These are phyloP conservation scores for Salticus scenicus DNA, from an alignment of 2,888 invertebrate species.

Conservation along the genomic window DNA sequence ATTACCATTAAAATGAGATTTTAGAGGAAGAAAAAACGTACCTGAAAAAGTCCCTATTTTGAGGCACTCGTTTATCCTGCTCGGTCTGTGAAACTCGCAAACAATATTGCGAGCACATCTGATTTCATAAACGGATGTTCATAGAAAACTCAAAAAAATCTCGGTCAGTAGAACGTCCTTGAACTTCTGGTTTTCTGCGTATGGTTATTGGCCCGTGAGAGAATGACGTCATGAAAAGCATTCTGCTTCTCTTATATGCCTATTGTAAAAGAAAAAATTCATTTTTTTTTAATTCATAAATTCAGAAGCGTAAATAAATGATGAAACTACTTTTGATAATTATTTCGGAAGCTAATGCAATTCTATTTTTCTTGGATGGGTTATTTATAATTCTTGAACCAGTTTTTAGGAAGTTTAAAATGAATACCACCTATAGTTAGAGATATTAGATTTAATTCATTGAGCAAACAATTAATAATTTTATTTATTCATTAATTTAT, in stretches of 20 bases:
- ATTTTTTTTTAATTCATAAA: neutral
- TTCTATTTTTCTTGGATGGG: too few species aligned
- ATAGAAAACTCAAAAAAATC: conserved; percentile 5
- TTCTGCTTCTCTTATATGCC: conserved; percentile 27
- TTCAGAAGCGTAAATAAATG: neutral
- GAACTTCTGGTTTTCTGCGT: conserved; percentile 53
- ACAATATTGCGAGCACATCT: neutral
- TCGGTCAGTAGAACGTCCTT: conserved; percentile 51
- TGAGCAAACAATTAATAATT: too few species aligned
- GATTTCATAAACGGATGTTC: conserved; percentile 7
- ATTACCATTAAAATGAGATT: too few species aligned
- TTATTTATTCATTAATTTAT: too few species aligned
- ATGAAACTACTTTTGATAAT: neutral
- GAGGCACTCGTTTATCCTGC: neutral
- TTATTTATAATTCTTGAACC: too few species aligned
- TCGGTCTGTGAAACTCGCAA: neutral
- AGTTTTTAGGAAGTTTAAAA: too few species aligned
- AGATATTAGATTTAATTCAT: too few species aligned
- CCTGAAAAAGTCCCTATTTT: too few species aligned
- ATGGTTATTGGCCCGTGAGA: conserved; percentile 59
- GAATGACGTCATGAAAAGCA: conserved; percentile 44
- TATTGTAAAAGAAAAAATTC: neutral
- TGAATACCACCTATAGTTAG: too few species aligned
- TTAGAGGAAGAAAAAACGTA: too few species aligned
- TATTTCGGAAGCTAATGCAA: too few species aligned